Conservation (phyloP, 2,888 invertebrate species). For the Tipula unca region DNA sequence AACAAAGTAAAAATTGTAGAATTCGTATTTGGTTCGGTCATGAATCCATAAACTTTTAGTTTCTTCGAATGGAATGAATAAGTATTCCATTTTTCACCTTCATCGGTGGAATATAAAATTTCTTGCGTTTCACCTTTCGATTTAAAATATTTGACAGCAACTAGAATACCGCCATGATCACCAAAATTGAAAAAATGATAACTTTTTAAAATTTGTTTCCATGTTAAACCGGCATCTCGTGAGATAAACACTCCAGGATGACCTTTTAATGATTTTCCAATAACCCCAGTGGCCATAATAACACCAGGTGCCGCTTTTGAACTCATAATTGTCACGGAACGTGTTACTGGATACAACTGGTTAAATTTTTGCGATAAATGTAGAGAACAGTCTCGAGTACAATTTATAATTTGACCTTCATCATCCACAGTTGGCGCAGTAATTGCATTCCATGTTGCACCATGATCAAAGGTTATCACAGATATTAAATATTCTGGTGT, state of each 20-base stretch:
- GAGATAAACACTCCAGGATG: slow-evolving; percentile 74
- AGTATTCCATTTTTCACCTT: slow-evolving; percentile 72
- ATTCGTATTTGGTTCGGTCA: slow-evolving; percentile 92
- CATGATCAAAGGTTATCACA: slow-evolving; percentile 79
- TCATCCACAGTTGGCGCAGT: slow-evolving; percentile 62
- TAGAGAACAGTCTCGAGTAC: slow-evolving; percentile 67
- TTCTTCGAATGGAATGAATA: slow-evolving; percentile 63
- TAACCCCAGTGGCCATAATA: slow-evolving; percentile 76
- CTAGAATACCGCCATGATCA: slow-evolving; percentile 81
- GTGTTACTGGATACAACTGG: slow-evolving; percentile 69
- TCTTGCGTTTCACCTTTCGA: slow-evolving; percentile 66
- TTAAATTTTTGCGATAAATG: slow-evolving; percentile 83
- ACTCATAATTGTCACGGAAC: slow-evolving; percentile 73
- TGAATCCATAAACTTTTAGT: slow-evolving; percentile 76
- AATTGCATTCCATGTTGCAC: slow-evolving; percentile 71
- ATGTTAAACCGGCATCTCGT: slow-evolving; percentile 71
- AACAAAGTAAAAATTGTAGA: slow-evolving; percentile 88
- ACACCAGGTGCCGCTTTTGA: slow-evolving; percentile 82
- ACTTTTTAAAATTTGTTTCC: slow-evolving; percentile 72
- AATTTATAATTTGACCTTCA: slow-evolving; percentile 57
- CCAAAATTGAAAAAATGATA: slow-evolving; percentile 82
- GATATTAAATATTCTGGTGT: slow-evolving; percentile 70
- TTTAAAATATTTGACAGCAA: slow-evolving; percentile 76
- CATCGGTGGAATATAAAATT: slow-evolving; percentile 76
- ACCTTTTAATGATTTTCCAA: slow-evolving; percentile 69